Evolutionary conservation across 2,888 invertebrate genomes (phyloP).

Genomic region (Lamellibrachia satsuma): DNA sequence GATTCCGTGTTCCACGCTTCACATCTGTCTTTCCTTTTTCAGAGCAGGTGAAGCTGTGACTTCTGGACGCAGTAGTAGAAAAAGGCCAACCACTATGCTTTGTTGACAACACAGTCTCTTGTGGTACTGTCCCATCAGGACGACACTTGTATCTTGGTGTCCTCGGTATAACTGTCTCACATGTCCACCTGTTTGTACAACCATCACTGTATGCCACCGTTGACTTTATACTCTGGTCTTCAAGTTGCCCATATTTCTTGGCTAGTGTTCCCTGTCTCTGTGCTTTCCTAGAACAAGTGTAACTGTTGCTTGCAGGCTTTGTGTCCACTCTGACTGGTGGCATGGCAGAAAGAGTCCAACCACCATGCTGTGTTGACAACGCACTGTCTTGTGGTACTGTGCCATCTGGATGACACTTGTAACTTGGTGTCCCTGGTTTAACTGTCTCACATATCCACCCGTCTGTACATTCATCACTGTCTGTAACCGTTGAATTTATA

Average conservation of each 20-base stretch:
- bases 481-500: too few species aligned
- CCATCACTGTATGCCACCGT: not conserved
- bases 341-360: not conserved
- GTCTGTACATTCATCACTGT: not conserved
- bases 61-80: not conserved
- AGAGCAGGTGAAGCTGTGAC: not conserved
- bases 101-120: not conserved
- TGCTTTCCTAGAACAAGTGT: not conserved
- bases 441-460: not conserved
- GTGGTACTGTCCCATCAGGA: not conserved
- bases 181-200: not conserved
- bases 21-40: not conserved
- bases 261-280: not conserved
- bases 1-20: not conserved
- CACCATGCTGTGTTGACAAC: not conserved
- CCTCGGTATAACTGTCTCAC: not conserved
- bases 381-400: not conserved
- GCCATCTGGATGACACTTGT: not conserved
- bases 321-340: not conserved
- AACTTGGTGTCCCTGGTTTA: not conserved
- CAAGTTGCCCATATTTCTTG: too few species aligned
- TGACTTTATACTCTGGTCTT: too few species aligned
- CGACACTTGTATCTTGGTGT: not conserved
- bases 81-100: not conserved
- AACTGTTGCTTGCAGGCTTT: not conserved